phyloP scores from a whole-genome alignment of 2,113 vertebrate species.

The Passer montanus region DNA sequence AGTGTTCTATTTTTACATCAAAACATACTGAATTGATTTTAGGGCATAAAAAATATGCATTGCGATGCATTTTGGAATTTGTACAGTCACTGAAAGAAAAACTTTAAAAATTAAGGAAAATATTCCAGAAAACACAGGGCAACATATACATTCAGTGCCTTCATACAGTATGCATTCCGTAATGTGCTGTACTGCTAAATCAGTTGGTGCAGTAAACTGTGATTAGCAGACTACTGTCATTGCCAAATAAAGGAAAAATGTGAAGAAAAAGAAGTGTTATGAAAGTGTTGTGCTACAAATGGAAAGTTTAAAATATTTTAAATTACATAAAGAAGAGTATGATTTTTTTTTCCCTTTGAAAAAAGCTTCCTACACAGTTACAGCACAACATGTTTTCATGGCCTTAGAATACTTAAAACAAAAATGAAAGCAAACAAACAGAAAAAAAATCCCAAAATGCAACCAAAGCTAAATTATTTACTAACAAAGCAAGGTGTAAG shows the following conservation, averaged over 20 bases:
- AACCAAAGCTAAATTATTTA: slow-evolving; percentile 3
- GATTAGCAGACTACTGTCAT: slow-evolving; percentile 36
- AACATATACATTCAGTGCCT: slow-evolving; percentile 78
- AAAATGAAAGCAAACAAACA: not conserved
- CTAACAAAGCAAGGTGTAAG: slow-evolving; percentile 20
- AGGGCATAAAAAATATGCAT: slow-evolving; percentile 61
- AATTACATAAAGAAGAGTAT: not conserved
- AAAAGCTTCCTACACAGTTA: slow-evolving; percentile 5
- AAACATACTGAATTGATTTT: slow-evolving; percentile 62
- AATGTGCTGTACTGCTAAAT: slow-evolving; percentile 20
- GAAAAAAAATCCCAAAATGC: not conserved
- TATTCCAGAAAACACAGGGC: slow-evolving; percentile 71
- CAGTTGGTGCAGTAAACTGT: not conserved
- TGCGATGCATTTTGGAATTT: slow-evolving; percentile 70
- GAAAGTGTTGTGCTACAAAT: slow-evolving; percentile 48
- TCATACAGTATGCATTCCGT: slow-evolving; percentile 75
- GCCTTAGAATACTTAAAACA: not conserved
- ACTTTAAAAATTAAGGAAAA: slow-evolving; percentile 31
- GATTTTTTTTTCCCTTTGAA: not conserved
- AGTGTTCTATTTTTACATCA: slow-evolving; percentile 72
- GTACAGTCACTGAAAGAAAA: slow-evolving; percentile 67
- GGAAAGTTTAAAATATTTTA: slow-evolving; percentile 6
- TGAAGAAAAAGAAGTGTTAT: slow-evolving; percentile 24
- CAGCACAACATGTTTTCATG: slow-evolving; percentile 36
- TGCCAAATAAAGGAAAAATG: slow-evolving; percentile 64